Evolutionary conservation across 2,113 vertebrate genomes (phyloP).

Genomic region (Nicator chloris): DNA sequence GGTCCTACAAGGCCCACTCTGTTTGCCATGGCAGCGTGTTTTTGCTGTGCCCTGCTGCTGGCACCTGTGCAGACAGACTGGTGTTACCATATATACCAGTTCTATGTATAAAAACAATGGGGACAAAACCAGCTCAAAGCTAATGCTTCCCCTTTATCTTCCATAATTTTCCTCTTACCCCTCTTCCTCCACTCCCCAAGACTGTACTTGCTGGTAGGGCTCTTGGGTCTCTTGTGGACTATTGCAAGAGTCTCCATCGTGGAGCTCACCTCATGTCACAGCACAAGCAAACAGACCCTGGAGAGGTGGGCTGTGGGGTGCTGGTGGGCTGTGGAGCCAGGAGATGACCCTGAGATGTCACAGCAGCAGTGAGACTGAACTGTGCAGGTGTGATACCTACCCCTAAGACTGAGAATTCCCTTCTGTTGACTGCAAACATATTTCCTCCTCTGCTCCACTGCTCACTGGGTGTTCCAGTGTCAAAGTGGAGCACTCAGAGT

Average conservation of each 20-base stretch:
- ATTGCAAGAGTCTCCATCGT: accelerated
- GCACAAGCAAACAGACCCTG: not conserved
- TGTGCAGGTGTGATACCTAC: not conserved
- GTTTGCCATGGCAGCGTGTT: not conserved
- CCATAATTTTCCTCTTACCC: not conserved
- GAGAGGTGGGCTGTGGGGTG: not conserved
- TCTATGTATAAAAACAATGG: not conserved
- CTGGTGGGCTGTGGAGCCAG: not conserved
- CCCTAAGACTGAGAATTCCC: not conserved
- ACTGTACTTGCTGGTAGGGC: not conserved
- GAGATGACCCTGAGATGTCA: not conserved
- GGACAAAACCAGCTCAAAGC: not conserved
- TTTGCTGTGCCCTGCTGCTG: not conserved
- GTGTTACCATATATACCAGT: not conserved
- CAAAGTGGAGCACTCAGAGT: not conserved
- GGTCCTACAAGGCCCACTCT: not conserved
- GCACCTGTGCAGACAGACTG: not conserved
- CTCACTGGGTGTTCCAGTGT: not conserved
- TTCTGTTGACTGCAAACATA: not conserved
- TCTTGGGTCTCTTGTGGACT: not conserved
- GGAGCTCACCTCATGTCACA: not conserved
- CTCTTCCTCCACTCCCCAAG: not conserved
- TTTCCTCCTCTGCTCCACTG: not conserved
- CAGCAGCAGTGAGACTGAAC: not conserved
- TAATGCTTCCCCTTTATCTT: not conserved